Base-by-base conservation (phyloP, 2,113 vertebrate genomes). In the Gasterosteus nipponicus region DNA sequence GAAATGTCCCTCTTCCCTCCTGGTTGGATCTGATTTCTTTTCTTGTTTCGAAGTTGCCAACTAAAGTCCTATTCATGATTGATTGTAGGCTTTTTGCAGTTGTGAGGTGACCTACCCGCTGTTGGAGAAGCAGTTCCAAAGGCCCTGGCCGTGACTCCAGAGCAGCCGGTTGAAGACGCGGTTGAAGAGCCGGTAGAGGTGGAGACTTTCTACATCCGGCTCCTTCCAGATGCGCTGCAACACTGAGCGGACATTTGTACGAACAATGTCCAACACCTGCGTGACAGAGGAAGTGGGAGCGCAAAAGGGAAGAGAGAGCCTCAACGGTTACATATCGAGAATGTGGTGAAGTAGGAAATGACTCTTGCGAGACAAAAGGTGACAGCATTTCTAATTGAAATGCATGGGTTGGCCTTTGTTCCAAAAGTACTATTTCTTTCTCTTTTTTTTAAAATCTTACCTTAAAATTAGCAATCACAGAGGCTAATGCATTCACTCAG, bases 71-170 rank as follows among this genome's bases (percentile, higher is more conserved):
- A 29, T 22, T 29, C 58, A 26, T 26, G 11, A 29, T 61, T 26
- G 57, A 61, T 16, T 5, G 14, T n/a, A 39, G 44, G 12, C 33
- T 26, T 31, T 41, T 51, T 1, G 0, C 4, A 7, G 41, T 14
- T 62, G 46, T 53, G 57, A 70, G 16, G 2, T n/a, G 57, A 0
- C 84, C 53, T 89, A 93, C 92, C 92, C 77, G 0, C 97, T 97
- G 94, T 96, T 97, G 89, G 96, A 97, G 91, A 98, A 98, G 92
- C 96, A 98, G 89, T 96, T 98, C 98, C 98, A 99, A 1, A 99
- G 87, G 38, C 97, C 98, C 89, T 98, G 97, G 44, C 98, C 98
- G 1, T 96, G 98, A 87, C 95, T 98, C 97, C 98, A 99, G 10
- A 99, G 96, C 58, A 99, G 91, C 56, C 96, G 95, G 91, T 95